These are phyloP conservation scores for Burhinus oedicnemus DNA, from an alignment of 2,113 vertebrate genomes.

Conservation along the genomic window DNA sequence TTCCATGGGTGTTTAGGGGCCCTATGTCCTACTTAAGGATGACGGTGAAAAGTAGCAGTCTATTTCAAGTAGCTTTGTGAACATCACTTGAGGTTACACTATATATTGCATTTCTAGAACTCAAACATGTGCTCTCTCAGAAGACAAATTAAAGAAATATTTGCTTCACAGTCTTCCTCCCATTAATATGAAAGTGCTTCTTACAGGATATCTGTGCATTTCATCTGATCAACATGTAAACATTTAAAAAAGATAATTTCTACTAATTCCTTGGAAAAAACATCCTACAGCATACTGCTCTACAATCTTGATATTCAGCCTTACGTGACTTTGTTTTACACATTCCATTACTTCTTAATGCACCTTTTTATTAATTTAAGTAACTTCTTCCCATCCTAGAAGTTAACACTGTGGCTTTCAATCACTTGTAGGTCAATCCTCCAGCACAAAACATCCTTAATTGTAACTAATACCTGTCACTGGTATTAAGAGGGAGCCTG, in stretches of 20 bases:
- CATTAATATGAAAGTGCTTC: not conserved
- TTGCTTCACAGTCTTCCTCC: not conserved
- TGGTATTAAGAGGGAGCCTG: not conserved
- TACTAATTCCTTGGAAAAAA: not conserved
- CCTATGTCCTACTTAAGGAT: conserved; percentile 19
- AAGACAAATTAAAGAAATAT: not conserved
- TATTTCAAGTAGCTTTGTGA: conserved; percentile 9
- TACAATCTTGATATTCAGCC: not conserved
- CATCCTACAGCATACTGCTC: not conserved
- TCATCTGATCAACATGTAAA: not conserved
- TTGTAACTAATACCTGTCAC: not conserved
- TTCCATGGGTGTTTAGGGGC: conserved; percentile 33
- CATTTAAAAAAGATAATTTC: not conserved
- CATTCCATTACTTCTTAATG: not conserved
- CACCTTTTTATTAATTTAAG: not conserved
- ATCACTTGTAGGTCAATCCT: not conserved
- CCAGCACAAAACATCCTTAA: not conserved
- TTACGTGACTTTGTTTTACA: not conserved
- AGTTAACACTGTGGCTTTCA: not conserved
- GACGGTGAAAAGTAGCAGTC: not conserved
- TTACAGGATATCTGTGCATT: not conserved
- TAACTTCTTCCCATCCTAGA: not conserved
- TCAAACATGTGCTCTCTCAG: not conserved
- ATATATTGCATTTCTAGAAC: not conserved
- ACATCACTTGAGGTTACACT: not conserved